Conservation (phyloP, 2,888 invertebrate species). For the Drosophila mayaguana region DNA sequence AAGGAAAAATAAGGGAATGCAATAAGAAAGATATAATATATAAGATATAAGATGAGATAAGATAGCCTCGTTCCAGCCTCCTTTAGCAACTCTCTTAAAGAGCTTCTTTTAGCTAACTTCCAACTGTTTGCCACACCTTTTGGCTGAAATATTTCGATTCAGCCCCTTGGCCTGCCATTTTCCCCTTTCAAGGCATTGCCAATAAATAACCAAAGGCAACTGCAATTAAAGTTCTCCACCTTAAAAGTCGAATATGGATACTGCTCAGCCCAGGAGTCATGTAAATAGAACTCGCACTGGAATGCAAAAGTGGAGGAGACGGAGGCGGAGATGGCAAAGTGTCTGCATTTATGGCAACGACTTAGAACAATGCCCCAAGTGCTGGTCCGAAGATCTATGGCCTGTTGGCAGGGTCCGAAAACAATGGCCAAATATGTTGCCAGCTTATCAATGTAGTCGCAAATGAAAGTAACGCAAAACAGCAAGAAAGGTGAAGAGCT, state of each 20-base stretch:
- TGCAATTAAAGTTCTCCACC: constrained; percentile 48
- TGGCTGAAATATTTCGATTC: constrained; percentile 14
- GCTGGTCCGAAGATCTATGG: constrained; percentile 31
- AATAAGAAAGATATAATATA: too few relatives aligned
- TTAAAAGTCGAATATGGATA: constrained; percentile 12
- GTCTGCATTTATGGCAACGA: constrained; percentile 26
- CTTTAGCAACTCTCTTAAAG: neutral
- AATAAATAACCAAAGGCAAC: constrained; percentile 42
- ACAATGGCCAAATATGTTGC: constrained; percentile 39
- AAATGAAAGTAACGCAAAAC: constrained; percentile 3
- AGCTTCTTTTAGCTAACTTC: neutral
- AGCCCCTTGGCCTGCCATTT: neutral
- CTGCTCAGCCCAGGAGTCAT: constrained; percentile 5
- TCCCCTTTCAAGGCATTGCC: neutral
- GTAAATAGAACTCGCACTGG: constrained; percentile 13
- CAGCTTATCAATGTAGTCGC: constrained; percentile 32
- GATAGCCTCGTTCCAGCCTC: neutral
- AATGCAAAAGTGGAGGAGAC: constrained; percentile 10
- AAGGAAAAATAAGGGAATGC: neutral
- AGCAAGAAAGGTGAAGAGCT: neutral
- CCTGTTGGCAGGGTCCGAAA: constrained; percentile 21
- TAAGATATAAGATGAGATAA: too few relatives aligned
- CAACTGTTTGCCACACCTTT: constrained; percentile 13
- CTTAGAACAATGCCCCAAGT: constrained; percentile 45
- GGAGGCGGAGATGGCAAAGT: constrained; percentile 18